Conservation (phyloP, 2,888 invertebrate genomes). For the Aethes cnicana region DNA sequence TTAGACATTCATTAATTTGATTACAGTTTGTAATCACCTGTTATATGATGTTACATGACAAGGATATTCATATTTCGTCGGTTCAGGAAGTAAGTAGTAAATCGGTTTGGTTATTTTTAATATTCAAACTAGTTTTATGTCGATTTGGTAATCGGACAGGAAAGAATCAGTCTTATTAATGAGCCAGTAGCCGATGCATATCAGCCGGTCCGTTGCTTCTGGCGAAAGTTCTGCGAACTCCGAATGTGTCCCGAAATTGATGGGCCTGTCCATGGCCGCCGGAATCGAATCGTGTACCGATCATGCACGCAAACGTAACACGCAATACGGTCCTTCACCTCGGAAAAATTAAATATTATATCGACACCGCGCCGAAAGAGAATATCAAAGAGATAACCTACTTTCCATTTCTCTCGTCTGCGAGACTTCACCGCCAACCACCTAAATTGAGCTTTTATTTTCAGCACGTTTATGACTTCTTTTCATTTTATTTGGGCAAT, state of each 20-base stretch:
- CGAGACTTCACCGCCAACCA: conserved; percentile 1
- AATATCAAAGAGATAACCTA: conserved; percentile 25
- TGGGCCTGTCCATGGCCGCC: conserved; percentile 61
- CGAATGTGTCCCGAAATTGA: conserved; percentile 73
- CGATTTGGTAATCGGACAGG: conserved; percentile 1
- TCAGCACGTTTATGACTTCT: neutral
- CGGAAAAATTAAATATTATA: conserved; percentile 45
- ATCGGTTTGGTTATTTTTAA: conserved; percentile 1
- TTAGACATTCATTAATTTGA: neutral
- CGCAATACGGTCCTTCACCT: conserved; percentile 65
- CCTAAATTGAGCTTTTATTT: conserved; percentile 9
- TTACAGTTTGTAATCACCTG: neutral
- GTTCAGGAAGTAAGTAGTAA: conserved; percentile 11
- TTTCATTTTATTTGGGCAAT: neutral
- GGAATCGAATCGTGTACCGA: conserved; percentile 63
- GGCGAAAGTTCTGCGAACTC: conserved; percentile 75
- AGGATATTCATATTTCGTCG: conserved; percentile 5
- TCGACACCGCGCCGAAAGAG: conserved; percentile 29
- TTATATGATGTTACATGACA: neutral
- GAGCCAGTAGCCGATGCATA: conserved; percentile 55
- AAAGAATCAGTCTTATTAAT: conserved; percentile 46
- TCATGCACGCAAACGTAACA: conserved; percentile 61
- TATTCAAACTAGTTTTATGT: conserved; percentile 11
- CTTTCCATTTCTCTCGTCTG: conserved; percentile 3
- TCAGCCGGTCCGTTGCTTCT: conserved; percentile 61